Conservation (phyloP, 2,797 vertebrate species). For the Periparus ater region DNA sequence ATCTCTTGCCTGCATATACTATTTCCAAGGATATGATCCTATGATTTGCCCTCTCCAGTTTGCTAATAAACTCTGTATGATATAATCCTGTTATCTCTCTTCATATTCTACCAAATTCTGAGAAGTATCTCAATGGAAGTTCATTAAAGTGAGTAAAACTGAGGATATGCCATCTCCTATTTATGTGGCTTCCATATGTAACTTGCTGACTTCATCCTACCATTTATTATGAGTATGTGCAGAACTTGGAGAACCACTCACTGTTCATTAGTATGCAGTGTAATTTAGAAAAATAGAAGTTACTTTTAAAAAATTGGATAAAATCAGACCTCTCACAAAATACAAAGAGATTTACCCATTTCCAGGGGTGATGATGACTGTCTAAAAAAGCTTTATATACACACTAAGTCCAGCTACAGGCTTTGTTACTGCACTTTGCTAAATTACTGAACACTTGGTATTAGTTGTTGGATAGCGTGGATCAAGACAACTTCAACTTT, state of each 20-base stretch:
- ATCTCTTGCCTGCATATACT: neutral
- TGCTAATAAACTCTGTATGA: neutral
- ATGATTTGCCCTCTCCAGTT: neutral
- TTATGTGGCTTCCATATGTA: neutral
- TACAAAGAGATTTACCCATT: neutral
- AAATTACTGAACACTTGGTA: neutral
- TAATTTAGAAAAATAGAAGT: neutral
- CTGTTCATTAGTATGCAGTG: fast-evolving
- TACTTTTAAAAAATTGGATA: neutral
- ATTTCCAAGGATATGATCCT: neutral
- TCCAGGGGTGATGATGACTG: neutral
- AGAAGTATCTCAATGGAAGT: neutral
- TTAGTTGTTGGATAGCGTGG: neutral
- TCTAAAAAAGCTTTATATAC: neutral
- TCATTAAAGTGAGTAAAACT: neutral
- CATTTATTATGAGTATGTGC: neutral
- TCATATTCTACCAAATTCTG: neutral
- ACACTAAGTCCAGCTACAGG: neutral
- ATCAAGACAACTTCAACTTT: neutral
- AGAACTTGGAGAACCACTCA: neutral
- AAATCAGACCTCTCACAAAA: neutral
- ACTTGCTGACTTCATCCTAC: neutral
- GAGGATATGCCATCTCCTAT: neutral
- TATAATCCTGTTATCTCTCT: neutral
- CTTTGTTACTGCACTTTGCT: neutral